Percentiles rank a stretch among this genome's conserved stretches.
Evolutionary conservation across 2,797 vertebrate genomes (phyloP).

Genomic region (Pempheris klunzingeri): DNA sequence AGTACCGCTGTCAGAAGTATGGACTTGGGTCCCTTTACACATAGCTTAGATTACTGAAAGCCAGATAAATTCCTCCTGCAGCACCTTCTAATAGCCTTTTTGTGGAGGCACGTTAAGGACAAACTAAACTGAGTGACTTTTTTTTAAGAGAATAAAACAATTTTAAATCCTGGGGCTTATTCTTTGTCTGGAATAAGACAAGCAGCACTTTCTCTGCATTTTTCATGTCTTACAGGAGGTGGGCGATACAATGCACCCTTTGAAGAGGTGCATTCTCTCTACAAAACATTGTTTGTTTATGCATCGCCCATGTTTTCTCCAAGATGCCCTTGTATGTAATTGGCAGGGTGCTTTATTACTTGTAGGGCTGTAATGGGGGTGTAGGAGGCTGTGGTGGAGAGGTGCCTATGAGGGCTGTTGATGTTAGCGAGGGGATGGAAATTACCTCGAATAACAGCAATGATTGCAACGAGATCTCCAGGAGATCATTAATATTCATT

Average conservation of each 20-base stretch:
- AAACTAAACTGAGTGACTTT: conserved; percentile 5
- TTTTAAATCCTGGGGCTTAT: background rate
- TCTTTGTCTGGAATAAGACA: background rate
- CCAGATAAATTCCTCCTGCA: conserved; percentile 23
- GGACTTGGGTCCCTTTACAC: conserved; percentile 27
- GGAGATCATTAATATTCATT: conserved; percentile 72
- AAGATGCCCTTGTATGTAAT: conserved; percentile 45
- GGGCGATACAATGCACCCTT: background rate
- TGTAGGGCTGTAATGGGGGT: conserved; percentile 31
- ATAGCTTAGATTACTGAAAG: conserved; percentile 46
- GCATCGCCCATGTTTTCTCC: conserved; percentile 25
- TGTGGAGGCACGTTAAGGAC: conserved; percentile 13
- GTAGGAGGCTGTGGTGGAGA: conserved; percentile 38
- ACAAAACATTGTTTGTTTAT: conserved; percentile 26
- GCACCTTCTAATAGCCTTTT: conserved; percentile 26
- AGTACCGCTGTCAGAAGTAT: conserved; percentile 54
- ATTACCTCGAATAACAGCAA: conserved; percentile 59
- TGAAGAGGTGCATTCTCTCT: background rate
- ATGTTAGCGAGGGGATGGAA: conserved; percentile 49
- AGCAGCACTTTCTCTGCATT: background rate
- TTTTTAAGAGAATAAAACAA: background rate
- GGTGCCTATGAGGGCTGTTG: conserved; percentile 33
- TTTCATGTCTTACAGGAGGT: background rate
- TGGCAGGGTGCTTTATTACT: conserved; percentile 36
- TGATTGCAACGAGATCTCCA: conserved; percentile 41